Base-by-base conservation (phyloP, 2,888 invertebrate species). In the Ligdia adustata region DNA sequence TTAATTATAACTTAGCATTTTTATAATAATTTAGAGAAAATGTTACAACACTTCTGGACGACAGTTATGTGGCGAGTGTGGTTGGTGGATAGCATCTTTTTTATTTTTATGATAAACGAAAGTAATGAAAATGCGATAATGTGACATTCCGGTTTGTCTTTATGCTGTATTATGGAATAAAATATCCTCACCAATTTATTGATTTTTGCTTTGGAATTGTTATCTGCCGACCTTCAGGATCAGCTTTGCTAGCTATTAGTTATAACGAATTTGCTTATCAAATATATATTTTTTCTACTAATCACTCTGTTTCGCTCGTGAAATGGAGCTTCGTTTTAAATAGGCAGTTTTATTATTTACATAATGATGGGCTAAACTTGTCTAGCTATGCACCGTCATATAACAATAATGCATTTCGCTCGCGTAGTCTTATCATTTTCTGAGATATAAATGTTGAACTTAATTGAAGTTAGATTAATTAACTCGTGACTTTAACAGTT, bases 111-210 rank as follows among this genome's bases (percentile, higher is more conserved):
- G 79, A 71, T 76, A 79, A 83, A 80, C 79, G 69, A 79, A 75
- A 80, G 79, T 76, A 78, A 79, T 82, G 75, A 79, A 77, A 79
- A 80, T 83, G 79, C 79, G 79, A 82, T 76, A n/a, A 83, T 89
- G 88, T 88, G 89, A 90, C 90, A 90, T 90, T 90, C 90, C 90
- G 90, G 90, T 89, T 90, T 89, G 87, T 90, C 90, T 89, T n/a
- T 87, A 79, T 86, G 89, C 90, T 90, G 89, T 90, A 87, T 89
- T 89, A 89, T 88, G 89, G 89, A 90, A 89, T 90, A 89, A 90
- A 90, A 87, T 90, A 89, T 89, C 90, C 90, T 89, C 88, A 90
- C 87, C 78, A 84, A 85, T 69, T n/a, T 62, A 76, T 71, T 72
- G 76, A 77, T 80, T 79, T 82, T 82, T 81, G 71, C 62, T 72